Conservation (phyloP, 2,888 invertebrate species). For the Onchidella celtica region DNA sequence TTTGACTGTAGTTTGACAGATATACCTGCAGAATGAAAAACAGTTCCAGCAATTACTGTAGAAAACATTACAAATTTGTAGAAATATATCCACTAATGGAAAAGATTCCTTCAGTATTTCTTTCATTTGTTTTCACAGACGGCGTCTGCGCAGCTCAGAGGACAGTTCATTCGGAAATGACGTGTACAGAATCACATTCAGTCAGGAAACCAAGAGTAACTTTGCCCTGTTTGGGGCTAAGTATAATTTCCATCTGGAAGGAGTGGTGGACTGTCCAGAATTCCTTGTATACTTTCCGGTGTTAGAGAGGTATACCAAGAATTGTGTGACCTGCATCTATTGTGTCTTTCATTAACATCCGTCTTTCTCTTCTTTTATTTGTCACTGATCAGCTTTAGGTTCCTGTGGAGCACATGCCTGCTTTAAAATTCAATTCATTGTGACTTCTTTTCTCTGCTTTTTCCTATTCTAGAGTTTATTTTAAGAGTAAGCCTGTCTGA, state of each 20-base stretch:
- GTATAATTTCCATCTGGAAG: slow-evolving; percentile 97
- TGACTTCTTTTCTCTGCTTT: too few species aligned
- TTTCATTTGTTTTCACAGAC: slow-evolving; percentile 60
- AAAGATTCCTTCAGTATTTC: too few species aligned
- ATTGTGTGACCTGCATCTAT: too few species aligned
- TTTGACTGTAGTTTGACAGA: too few species aligned
- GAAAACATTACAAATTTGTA: too few species aligned
- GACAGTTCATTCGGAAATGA: slow-evolving; percentile 81
- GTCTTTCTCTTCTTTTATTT: background rate
- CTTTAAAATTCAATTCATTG: too few species aligned
- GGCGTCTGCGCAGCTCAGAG: slow-evolving; percentile 65
- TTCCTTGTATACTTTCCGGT: slow-evolving; percentile 82
- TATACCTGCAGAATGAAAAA: too few species aligned
- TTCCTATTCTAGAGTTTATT: too few species aligned
- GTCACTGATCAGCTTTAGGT: background rate
- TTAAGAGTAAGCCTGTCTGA: too few species aligned
- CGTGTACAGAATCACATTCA: slow-evolving; percentile 81
- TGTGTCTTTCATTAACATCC: too few species aligned
- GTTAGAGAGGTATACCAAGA: slow-evolving; percentile 84
- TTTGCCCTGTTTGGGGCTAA: slow-evolving; percentile 95
- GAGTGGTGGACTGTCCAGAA: slow-evolving; percentile 92
- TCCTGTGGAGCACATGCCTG: background rate
- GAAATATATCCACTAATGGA: too few species aligned
- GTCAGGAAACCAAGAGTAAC: slow-evolving; percentile 69
- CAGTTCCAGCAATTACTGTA: too few species aligned